A percentile compares a stretch with the other conserved stretches of the same genome.
Evolutionary conservation across 1,140 invertebrate species (phyloP).

Genomic region (Limonius californicus): DNA sequence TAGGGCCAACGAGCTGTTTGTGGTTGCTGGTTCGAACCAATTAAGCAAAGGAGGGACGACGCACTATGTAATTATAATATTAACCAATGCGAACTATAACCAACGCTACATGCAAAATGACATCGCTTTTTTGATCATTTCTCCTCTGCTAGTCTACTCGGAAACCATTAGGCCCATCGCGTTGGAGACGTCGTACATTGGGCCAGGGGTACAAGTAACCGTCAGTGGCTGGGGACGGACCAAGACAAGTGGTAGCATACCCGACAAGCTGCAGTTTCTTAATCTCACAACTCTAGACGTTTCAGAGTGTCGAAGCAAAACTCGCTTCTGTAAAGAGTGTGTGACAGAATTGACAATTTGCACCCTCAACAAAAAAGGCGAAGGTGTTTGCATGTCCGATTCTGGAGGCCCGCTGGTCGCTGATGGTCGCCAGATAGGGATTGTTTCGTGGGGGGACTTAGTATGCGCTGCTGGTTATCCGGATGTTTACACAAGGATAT

Average conservation of each 20-base stretch:
- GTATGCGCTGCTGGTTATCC: slow-evolving; percentile 48
- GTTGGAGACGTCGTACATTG: too few species aligned
- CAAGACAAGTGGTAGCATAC: slow-evolving; percentile 30
- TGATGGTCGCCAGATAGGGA: slow-evolving; percentile 43
- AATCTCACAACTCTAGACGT: slow-evolving; percentile 41
- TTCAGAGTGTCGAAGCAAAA: slow-evolving; percentile 38
- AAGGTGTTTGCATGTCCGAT: slow-evolving; percentile 45
- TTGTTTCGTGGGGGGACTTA: slow-evolving; percentile 49
- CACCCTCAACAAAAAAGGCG: slow-evolving; percentile 45
- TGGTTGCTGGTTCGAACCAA: too few species aligned
- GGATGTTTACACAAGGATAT: slow-evolving; percentile 53
- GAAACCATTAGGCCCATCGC: too few species aligned
- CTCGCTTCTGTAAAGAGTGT: slow-evolving; percentile 31
- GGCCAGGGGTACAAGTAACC: too few species aligned
- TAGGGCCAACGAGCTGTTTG: too few species aligned
- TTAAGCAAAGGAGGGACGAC: too few species aligned
- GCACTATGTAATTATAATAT: too few species aligned
- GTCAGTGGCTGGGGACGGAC: too few species aligned
- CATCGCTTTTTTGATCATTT: too few species aligned
- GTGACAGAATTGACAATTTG: slow-evolving; percentile 46
- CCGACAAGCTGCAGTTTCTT: slow-evolving; percentile 41
- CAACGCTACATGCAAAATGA: too few species aligned
- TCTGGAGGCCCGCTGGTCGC: slow-evolving; percentile 22
- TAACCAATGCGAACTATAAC: too few species aligned
- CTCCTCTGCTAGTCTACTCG: too few species aligned